phyloP scores from a whole-genome alignment of 2,113 vertebrate genomes.

The Eptesicus fuscus region DNA sequence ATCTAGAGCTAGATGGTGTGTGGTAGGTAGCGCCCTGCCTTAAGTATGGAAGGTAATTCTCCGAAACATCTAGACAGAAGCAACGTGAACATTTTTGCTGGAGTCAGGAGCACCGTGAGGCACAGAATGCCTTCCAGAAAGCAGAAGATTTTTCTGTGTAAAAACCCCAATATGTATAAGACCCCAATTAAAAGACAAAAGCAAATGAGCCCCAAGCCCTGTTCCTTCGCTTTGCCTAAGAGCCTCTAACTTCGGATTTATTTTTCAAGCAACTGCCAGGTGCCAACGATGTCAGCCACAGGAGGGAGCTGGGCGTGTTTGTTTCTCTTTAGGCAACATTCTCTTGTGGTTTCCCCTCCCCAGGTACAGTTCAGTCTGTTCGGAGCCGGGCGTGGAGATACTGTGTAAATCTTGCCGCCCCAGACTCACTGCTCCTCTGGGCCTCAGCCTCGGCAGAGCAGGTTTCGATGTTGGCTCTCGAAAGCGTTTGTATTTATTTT shows the following conservation, averaged over 20 bases:
- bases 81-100: neutral
- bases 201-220: neutral
- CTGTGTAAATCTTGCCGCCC: conserved; percentile 51
- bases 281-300: neutral
- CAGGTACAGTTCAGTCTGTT: conserved; percentile 30
- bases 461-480: conserved; percentile 67
- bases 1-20: no score
- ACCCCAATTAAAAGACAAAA: neutral
- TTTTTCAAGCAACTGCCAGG: neutral
- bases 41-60: neutral
- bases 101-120: neutral
- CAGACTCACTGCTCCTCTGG: neutral
- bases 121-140: neutral
- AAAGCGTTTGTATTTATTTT: conserved; percentile 72
- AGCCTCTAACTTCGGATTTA: neutral
- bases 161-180: neutral
- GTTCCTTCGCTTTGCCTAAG: neutral
- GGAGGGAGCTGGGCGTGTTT: neutral
- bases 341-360: conserved; percentile 52
- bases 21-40: neutral
- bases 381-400: conserved; percentile 25
- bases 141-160: neutral
- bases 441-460: neutral
- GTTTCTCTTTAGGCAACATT: conserved; percentile 13
- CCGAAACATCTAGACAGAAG: neutral